phyloP scores from a whole-genome alignment of 2,888 invertebrate species.

The Sphinx pinastri region DNA sequence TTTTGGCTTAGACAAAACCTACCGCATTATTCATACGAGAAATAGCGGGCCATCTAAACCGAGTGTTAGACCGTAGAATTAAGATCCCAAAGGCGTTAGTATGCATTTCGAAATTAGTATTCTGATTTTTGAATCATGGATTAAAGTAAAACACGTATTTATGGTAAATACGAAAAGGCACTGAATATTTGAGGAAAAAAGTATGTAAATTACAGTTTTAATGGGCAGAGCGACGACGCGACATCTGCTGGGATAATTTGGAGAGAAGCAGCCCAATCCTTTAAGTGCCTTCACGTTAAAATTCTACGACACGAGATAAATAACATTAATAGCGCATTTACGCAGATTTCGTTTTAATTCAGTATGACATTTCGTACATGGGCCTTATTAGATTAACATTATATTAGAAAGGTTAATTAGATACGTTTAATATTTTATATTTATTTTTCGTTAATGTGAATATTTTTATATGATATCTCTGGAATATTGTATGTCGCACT shows the following conservation, averaged over 20 bases:
- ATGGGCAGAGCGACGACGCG: conserved; percentile 43
- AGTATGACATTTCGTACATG: not conserved
- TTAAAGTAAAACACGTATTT: conserved; percentile 15
- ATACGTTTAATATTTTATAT: too few relatives aligned
- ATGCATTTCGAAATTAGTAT: not conserved
- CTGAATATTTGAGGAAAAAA: conserved; percentile 46
- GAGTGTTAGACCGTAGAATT: too few relatives aligned
- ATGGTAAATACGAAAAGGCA: conserved; percentile 21
- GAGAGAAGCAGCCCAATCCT: conserved; percentile 45
- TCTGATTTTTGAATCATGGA: not conserved
- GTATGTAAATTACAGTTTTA: conserved; percentile 51
- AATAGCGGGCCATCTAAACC: too few relatives aligned
- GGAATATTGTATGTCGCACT: too few relatives aligned
- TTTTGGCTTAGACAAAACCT: too few relatives aligned
- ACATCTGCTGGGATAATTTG: conserved; percentile 54
- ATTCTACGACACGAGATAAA: conserved; percentile 18
- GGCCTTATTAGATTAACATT: not conserved
- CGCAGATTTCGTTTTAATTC: not conserved
- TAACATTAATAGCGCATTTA: conserved; percentile 18
- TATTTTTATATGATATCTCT: too few relatives aligned
- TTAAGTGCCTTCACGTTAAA: conserved; percentile 19
- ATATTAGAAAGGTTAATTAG: too few relatives aligned
- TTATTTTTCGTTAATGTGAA: too few relatives aligned
- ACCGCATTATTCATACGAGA: too few relatives aligned
- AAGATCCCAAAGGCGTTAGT: not conserved